Evolutionary conservation across 2,797 vertebrate species (phyloP).

Genomic region (Rhodeus uyekii): DNA sequence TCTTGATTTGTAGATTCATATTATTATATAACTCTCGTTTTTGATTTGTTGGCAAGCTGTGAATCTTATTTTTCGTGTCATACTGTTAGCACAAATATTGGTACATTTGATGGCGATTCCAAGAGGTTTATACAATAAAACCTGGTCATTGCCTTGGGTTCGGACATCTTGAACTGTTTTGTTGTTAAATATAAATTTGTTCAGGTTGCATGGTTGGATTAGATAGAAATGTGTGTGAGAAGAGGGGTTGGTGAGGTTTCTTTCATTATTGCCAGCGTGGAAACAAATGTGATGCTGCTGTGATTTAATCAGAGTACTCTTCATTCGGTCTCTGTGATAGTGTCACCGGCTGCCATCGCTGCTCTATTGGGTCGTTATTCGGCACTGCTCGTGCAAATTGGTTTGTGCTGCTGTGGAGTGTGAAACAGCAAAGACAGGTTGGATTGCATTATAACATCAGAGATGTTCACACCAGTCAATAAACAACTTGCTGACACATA

Average conservation of each 20-base stretch:
- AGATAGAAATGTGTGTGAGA: background rate
- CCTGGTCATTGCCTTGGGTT: background rate
- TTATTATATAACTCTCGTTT: background rate
- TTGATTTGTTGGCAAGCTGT: background rate
- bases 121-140: background rate
- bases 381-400: constrained; percentile 14
- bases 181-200: background rate
- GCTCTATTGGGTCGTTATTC: constrained; percentile 12
- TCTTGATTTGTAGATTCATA: background rate
- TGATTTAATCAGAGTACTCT: constrained; percentile 37
- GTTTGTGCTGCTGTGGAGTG: constrained; percentile 29
- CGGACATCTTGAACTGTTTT: background rate
- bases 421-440: constrained; percentile 38
- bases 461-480: constrained; percentile 43
- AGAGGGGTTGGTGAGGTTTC: constrained; percentile 11
- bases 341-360: background rate
- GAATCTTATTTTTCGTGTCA: background rate
- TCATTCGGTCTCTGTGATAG: constrained; percentile 21
- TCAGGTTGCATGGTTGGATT: background rate
- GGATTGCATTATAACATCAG: constrained; percentile 46
- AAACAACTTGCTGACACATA: constrained; percentile 38
- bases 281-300: constrained; percentile 30
- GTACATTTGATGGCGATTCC: background rate
- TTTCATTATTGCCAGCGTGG: constrained; percentile 42
- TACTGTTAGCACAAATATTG: background rate